These are phyloP conservation scores for Thecophora atra DNA, from an alignment of 2,888 invertebrate genomes.

Conservation along the genomic window DNA sequence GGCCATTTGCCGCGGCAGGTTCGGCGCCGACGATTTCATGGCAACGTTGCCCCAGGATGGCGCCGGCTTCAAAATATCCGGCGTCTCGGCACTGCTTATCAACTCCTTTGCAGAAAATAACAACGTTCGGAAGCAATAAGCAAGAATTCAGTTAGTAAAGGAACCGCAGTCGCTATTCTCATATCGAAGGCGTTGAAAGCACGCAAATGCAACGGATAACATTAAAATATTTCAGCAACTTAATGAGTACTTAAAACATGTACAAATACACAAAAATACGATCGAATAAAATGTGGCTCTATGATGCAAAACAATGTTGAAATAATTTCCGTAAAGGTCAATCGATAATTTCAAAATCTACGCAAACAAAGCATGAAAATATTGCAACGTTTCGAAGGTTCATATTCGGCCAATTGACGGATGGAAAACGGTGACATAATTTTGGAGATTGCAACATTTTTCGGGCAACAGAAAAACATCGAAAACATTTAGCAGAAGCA, in stretches of 20 bases:
- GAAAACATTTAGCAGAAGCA: constrained; percentile 4
- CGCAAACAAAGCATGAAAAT: constrained; percentile 6
- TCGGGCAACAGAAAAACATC: constrained; percentile 5
- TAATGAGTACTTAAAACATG: no score
- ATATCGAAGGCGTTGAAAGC: constrained; percentile 20
- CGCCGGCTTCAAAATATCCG: constrained; percentile 68
- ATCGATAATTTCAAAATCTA: neutral
- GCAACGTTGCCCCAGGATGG: constrained; percentile 70
- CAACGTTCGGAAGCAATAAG: no score
- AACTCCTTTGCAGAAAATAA: no score
- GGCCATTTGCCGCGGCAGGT: constrained; percentile 50
- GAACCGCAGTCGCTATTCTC: neutral
- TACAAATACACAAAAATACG: no score
- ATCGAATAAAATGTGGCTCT: no score
- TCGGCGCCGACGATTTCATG: constrained; percentile 56
- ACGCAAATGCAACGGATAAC: no score
- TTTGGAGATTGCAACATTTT: constrained; percentile 8
- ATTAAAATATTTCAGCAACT: no score
- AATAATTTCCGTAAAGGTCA: no score
- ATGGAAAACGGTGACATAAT: neutral
- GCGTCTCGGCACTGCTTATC: constrained; percentile 59
- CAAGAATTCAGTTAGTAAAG: neutral
- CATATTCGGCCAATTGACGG: neutral
- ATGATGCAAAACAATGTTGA: no score
- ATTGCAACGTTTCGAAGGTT: neutral